Conservation (phyloP, 2,797 vertebrate genomes). For the Aulostomus chinensis region DNA sequence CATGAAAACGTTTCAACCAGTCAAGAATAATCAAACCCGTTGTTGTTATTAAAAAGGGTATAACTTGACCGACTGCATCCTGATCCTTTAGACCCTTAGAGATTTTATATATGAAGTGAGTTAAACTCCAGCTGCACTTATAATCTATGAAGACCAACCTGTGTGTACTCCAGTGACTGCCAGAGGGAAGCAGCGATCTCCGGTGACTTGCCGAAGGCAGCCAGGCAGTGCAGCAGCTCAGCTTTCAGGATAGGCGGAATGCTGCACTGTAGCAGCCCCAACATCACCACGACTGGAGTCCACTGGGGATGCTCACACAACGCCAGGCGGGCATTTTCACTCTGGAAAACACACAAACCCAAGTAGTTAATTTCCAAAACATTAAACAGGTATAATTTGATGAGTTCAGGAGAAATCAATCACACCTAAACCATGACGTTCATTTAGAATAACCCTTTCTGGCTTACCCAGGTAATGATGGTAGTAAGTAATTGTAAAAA, state of each 20-base stretch:
- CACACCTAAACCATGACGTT: not conserved
- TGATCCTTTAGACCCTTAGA: not conserved
- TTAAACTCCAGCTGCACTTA: too few species aligned
- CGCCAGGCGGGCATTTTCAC: slow-evolving; percentile 96
- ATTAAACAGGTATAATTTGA: too few species aligned
- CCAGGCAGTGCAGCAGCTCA: slow-evolving; percentile 87
- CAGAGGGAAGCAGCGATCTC: slow-evolving; percentile 97
- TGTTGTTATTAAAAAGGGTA: too few species aligned
- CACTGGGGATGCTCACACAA: slow-evolving; percentile 98
- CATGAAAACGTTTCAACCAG: too few species aligned
- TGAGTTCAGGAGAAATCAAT: too few species aligned
- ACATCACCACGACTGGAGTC: slow-evolving; percentile 93
- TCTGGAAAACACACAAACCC: slow-evolving; percentile 77
- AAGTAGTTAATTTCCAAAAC: too few species aligned
- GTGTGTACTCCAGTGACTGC: slow-evolving; percentile 97
- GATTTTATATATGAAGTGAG: not conserved
- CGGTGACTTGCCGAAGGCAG: slow-evolving; percentile 97
- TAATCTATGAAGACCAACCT: slow-evolving; percentile 75
- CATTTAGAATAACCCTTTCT: not conserved
- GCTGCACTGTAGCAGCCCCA: slow-evolving; percentile 95
- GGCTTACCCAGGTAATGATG: slow-evolving; percentile 91
- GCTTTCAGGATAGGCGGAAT: slow-evolving; percentile 92
- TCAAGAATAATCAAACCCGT: too few species aligned
- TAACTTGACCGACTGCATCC: not conserved
- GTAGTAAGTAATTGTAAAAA: slow-evolving; percentile 92